Evolutionary conservation across 1,140 invertebrate genomes (phyloP), one percentile per base, ranked within the genome.

Genomic region (Zelostemma sp.): DNA sequence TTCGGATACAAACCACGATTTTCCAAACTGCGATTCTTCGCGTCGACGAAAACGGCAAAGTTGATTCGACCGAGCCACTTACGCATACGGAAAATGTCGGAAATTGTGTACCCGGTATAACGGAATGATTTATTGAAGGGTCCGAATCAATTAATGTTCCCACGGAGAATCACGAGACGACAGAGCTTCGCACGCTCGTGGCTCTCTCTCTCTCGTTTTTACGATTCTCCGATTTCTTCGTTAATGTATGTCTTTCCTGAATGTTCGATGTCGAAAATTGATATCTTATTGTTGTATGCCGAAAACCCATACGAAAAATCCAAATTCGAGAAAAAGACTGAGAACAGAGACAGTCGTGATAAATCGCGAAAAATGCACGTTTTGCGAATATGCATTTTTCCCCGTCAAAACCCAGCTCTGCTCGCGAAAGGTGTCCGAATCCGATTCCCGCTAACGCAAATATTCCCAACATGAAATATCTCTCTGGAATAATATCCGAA

Each of bases 231-330:
- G 17, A 6, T 45, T 47, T 48, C 43, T 45, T 31, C 59, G 50
- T 61, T 56, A 51, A 45, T 81, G 68, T 82, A 62, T 77, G 73
- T 68, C 62, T 49, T 69, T 61, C 68, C 64, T 80, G 73, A 79
- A 76, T 81, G 79, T 80, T 77, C 50, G 60, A 66, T 81, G 78
- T 81, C 71, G 56, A 77, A 75, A 73, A 51, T 77, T 78, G 73
- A 72, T 73, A 76, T 79, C 67, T 82, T 59, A 77, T 79, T 78
- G 79, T 79, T 80, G 76, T 80, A 73, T 76, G 70, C 69, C 74
- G 68, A 68, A 74, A 38, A 58, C 62, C 58, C 54, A 61, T 60
- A 56, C 41, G 57, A 63, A 45, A 57, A 14, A 62, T 25, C 21
- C 3, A 25, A 62, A 62, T 58, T 55, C 31, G 49, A 66, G 47